phyloP scores from a whole-genome alignment of 2,888 invertebrate genomes.

The Mimachlamys varia region DNA sequence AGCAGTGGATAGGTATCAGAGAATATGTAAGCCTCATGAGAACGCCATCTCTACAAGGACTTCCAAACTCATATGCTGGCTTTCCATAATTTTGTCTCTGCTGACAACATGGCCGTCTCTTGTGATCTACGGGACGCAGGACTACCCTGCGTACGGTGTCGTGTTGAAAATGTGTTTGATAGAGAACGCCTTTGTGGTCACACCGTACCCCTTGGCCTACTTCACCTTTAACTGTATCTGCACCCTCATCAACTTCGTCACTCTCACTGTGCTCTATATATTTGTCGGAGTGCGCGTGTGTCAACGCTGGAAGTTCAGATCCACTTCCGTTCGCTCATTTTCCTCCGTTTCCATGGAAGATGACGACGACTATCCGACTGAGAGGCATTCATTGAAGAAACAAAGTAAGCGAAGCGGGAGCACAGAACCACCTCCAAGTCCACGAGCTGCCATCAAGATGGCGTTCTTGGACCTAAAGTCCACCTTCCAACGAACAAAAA shows the following conservation, averaged over 20 bases:
- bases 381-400: not conserved
- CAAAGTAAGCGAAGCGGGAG: not conserved
- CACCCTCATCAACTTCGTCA: constrained; percentile 58
- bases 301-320: constrained; percentile 54
- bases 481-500: constrained; percentile 43
- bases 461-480: constrained; percentile 38
- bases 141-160: constrained; percentile 38
- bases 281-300: constrained; percentile 63
- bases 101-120: constrained; percentile 63
- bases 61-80: constrained; percentile 63
- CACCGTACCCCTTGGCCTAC: constrained; percentile 57
- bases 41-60: constrained; percentile 57
- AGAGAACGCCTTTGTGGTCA: constrained; percentile 53
- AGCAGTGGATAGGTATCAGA: constrained; percentile 64
- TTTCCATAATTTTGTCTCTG: constrained; percentile 55
- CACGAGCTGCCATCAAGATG: constrained; percentile 43
- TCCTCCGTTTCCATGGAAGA: constrained; percentile 37
- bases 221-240: constrained; percentile 55
- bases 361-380: constrained; percentile 44
- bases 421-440: constrained; percentile 23
- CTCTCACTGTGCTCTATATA: constrained; percentile 58
- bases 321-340: constrained; percentile 42
- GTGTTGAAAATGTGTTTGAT: constrained; percentile 54
- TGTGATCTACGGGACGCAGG: constrained; percentile 66
- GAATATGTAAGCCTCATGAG: constrained; percentile 66